Conservation (phyloP, 2,888 invertebrate species). For the Eupithecia pulchellata region DNA sequence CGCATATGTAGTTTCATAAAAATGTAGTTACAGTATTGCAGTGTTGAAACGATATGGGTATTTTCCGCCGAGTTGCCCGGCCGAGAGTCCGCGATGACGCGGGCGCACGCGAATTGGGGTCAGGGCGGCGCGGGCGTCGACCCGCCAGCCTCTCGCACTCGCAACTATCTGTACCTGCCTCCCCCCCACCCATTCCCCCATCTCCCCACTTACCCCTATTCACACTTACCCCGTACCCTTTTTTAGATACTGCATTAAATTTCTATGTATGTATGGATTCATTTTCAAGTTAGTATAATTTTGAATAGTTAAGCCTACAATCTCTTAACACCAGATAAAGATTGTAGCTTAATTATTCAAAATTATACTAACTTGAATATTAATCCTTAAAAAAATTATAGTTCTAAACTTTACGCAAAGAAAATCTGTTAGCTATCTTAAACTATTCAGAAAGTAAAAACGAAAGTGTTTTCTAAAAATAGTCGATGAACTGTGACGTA, state of each 20-base stretch:
- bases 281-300: too few species aligned
- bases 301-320: too few species aligned
- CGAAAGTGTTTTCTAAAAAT: constrained; percentile 24
- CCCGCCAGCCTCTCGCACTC: constrained; percentile 70
- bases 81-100: constrained; percentile 83
- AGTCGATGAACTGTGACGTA: constrained; percentile 14
- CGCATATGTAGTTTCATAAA: constrained; percentile 34
- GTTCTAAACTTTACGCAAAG: not conserved
- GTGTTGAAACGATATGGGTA: constrained; percentile 71
- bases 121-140: constrained; percentile 84
- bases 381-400: not conserved
- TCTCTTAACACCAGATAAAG: too few species aligned
- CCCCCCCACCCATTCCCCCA: constrained; percentile 39
- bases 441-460: constrained; percentile 2
- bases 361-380: not conserved
- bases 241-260: constrained; percentile 20
- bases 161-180: constrained; percentile 47
- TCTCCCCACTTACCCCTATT: constrained; percentile 31
- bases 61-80: constrained; percentile 82
- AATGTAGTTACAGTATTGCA: constrained; percentile 20
- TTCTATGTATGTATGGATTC: too few species aligned
- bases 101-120: constrained; percentile 81
- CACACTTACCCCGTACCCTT: constrained; percentile 45
- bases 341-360: not conserved
- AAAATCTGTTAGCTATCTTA: not conserved